Evolutionary conservation across 2,888 invertebrate genomes (phyloP), one percentile per base, ranked within the genome.

Genomic region (Serrognathus titanus): DNA sequence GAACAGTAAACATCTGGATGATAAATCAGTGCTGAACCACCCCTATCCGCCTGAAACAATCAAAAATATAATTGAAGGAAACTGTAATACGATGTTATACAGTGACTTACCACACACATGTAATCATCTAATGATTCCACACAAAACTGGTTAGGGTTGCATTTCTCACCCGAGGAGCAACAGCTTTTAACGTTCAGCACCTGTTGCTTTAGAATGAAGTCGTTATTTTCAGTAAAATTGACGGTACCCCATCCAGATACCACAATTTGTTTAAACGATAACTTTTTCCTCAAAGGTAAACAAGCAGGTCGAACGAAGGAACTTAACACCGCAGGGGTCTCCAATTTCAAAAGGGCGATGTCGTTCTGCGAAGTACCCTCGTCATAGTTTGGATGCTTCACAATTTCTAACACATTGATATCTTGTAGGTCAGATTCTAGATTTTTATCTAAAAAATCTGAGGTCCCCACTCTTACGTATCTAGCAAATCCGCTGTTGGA

Each of bases 281-380:
- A 11, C 12, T 38, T 24, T n/a, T 24, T 36, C 35, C 24, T 11
- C 10, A 47, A 45, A 10, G 55, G 60, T 12, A 80, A 65, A 66
- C 80, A 80, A 5, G 78, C 76, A 0, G 79, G 80, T 56, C 78
- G 70, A 2, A 73, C 69, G 61, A 65, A 75, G 4, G 63, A 70
- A 35, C 72, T 57, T 53, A 79, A 76, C 5, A 8, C 35, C 0
- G 77, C 75, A 2, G 49, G 48, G 3, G 58, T 58, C 7, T 72
- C 69, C 13, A 80, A 59, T 60, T 71, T 68, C 1, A 81, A 52
- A 1, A 81, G 68, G 5, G 77, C 81, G 24, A 81, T 78, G 52
- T 81, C 81, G 61, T 81, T 71, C 60, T 81, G 80, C 41, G 71
- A 66, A 1, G 67, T 58, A 0, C 75, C 69, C 1, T 59, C 56